These are phyloP conservation scores for Apocheima hispidaria DNA, from an alignment of 2,888 invertebrate genomes.

Conservation along the genomic window DNA sequence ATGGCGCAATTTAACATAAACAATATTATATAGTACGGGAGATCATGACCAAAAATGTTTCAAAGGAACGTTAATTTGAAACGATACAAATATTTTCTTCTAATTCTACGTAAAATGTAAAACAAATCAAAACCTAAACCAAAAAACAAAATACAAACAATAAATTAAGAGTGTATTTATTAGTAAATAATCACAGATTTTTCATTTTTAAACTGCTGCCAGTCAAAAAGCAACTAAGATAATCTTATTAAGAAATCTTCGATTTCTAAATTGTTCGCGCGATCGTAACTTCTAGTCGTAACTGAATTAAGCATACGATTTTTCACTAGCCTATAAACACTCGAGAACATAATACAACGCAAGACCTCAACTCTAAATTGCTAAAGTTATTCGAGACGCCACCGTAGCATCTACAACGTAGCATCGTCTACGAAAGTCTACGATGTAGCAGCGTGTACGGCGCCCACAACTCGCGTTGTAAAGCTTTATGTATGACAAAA, in stretches of 20 bases:
- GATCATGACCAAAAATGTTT: neutral
- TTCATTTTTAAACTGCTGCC: too few relatives aligned
- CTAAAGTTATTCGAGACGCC: slow-evolving; percentile 17
- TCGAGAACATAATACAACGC: slow-evolving; percentile 9
- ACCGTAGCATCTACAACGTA: slow-evolving; percentile 8
- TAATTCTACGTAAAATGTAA: too few relatives aligned
- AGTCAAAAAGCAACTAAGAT: too few relatives aligned
- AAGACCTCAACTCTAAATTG: slow-evolving; percentile 17
- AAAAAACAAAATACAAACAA: too few relatives aligned
- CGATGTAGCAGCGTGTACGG: slow-evolving; percentile 10
- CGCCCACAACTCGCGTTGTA: slow-evolving; percentile 18
- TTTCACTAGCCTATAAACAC: neutral
- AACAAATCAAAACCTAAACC: too few relatives aligned
- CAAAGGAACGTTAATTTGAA: neutral
- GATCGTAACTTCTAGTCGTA: neutral
- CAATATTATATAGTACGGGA: neutral
- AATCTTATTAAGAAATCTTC: too few relatives aligned
- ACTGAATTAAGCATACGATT: neutral
- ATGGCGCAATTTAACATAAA: neutral
- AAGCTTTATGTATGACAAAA: slow-evolving; percentile 36
- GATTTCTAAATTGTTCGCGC: neutral
- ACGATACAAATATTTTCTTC: too few relatives aligned
- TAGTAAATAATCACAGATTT: too few relatives aligned
- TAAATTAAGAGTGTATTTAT: too few relatives aligned
- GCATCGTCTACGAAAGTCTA: slow-evolving; percentile 21